Evolutionary conservation across 2,113 vertebrate genomes (phyloP).

Genomic region (Spheniscus mendiculus): DNA sequence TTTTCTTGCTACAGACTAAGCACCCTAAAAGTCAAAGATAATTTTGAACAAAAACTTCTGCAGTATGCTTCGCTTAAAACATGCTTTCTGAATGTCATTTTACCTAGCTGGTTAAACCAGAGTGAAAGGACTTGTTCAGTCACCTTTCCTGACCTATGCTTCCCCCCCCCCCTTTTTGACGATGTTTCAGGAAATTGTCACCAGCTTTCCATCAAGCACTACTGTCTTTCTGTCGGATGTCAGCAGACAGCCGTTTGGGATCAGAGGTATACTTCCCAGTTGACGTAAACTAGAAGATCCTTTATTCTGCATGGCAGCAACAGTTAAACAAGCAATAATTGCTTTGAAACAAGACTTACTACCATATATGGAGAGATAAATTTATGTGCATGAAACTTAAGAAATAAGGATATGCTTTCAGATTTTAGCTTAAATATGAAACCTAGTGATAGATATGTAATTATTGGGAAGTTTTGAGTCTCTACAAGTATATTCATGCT

Average conservation of each 20-base stretch:
- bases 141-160: not conserved
- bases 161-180: not conserved
- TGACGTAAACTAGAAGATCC: not conserved
- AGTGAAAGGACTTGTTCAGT: not conserved
- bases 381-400: not conserved
- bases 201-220: constrained; percentile 96
- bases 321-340: not conserved
- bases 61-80: not conserved
- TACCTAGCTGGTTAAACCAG: not conserved
- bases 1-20: not conserved
- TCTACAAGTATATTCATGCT: not conserved
- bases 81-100: not conserved
- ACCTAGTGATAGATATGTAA: not conserved
- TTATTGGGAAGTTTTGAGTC: not conserved
- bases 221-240: constrained; percentile 98
- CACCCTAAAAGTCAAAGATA: not conserved
- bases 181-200: constrained; percentile 87
- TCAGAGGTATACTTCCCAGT: constrained; percentile 85
- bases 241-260: constrained; percentile 94
- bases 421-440: not conserved
- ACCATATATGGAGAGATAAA: not conserved
- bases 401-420: not conserved
- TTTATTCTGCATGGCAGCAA: not conserved
- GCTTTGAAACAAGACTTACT: not conserved
- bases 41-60: not conserved